These are phyloP conservation scores for Blennius ocellaris DNA, from an alignment of 2,113 vertebrate species.

Conservation along the genomic window DNA sequence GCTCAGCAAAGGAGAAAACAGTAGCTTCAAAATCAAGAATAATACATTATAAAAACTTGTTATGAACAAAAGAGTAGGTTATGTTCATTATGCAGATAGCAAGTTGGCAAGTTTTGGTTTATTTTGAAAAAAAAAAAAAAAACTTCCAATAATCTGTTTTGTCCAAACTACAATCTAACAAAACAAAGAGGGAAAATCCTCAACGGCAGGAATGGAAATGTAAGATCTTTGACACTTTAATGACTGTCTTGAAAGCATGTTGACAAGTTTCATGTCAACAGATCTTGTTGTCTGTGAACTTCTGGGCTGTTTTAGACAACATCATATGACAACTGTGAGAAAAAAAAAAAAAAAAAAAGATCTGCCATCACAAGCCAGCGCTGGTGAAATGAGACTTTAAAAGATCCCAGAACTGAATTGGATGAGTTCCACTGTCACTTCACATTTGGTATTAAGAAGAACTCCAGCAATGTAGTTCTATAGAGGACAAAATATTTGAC, in stretches of 20 bases:
- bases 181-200: constrained; percentile 20
- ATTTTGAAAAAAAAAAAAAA: constrained; percentile 18
- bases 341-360: constrained; percentile 11
- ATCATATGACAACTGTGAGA: constrained; percentile 36
- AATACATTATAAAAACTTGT: constrained; percentile 26
- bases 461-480: no score
- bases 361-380: constrained; percentile 12
- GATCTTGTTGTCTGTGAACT: constrained; percentile 9
- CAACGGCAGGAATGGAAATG: constrained; percentile 6
- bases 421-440: no score
- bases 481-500: no score
- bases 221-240: constrained; percentile 36
- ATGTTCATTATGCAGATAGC: constrained; percentile 37
- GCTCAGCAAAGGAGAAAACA: constrained; percentile 16
- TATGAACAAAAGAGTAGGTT: constrained; percentile 10
- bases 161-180: constrained; percentile 37
- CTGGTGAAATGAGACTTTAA: constrained; percentile 10
- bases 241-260: constrained; percentile 37
- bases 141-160: constrained; percentile 23
- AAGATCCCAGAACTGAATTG: neutral
- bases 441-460: no score
- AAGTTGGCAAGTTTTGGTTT: constrained; percentile 17
- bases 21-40: constrained; percentile 36
- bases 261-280: constrained; percentile 43
- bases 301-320: constrained; percentile 25